Conservation (phyloP, 2,113 vertebrate genomes). For the Melozone crissalis region DNA sequence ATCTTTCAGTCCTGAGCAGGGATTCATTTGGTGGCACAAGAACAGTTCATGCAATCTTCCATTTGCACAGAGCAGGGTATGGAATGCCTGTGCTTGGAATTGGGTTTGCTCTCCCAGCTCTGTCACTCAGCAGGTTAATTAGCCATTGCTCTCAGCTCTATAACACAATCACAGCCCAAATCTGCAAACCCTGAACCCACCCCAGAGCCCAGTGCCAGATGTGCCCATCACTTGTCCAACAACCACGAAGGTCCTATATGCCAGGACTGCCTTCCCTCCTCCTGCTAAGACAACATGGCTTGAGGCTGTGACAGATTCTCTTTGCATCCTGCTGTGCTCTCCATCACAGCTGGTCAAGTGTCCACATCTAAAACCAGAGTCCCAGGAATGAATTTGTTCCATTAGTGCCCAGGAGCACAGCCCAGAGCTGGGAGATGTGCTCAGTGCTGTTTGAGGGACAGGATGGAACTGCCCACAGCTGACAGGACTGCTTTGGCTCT, state of each 20-base stretch:
- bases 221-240: neutral
- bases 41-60: neutral
- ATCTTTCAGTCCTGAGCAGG: neutral
- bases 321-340: neutral
- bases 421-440: neutral
- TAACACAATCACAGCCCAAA: neutral
- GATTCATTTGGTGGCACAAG: fast-evolving
- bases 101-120: neutral
- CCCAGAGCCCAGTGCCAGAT: neutral
- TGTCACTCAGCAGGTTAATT: slow-evolving; percentile 11
- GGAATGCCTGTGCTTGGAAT: neutral
- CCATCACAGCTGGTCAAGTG: neutral
- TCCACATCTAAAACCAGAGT: neutral
- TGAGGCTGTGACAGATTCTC: neutral
- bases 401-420: neutral
- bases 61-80: neutral
- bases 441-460: neutral
- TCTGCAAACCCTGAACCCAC: neutral
- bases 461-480: neutral
- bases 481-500: neutral
- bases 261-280: neutral
- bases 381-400: neutral
- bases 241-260: neutral
- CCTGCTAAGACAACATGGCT: neutral
- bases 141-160: neutral